These are phyloP conservation scores for Homarus gammarus DNA, from an alignment of 2,888 invertebrate species.

Conservation along the genomic window DNA sequence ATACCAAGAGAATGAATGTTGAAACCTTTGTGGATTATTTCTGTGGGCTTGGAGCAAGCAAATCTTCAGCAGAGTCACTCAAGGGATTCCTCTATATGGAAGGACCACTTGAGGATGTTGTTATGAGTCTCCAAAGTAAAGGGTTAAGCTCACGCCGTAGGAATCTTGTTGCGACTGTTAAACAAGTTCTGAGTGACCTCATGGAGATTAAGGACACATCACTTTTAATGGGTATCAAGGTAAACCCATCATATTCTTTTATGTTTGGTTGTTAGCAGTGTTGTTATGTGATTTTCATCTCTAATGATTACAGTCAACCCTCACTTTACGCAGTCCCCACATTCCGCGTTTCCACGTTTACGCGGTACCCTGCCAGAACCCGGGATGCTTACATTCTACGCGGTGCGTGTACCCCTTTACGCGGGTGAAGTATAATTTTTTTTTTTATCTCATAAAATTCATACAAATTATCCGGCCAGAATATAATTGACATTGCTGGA, in stretches of 20 bases:
- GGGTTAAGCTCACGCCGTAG: constrained; percentile 53
- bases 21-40: constrained; percentile 41
- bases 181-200: constrained; percentile 34
- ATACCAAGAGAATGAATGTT: constrained; percentile 37
- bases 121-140: constrained; percentile 26
- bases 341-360: too few species aligned
- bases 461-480: too few species aligned
- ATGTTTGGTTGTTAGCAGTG: too few species aligned
- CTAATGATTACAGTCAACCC: too few species aligned
- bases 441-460: too few species aligned
- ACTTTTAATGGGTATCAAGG: constrained; percentile 50
- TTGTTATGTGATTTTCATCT: too few species aligned
- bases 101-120: constrained; percentile 55
- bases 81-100: constrained; percentile 59
- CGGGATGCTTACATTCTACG: too few species aligned
- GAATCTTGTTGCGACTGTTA: constrained; percentile 2
- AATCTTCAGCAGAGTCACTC: constrained; percentile 43
- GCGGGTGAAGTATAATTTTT: too few species aligned
- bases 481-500: too few species aligned
- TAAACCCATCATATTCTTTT: constrained; percentile 1
- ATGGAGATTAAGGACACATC: constrained; percentile 39
- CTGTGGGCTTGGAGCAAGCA: constrained; percentile 25
- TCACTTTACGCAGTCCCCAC: too few species aligned
- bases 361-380: too few species aligned
- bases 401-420: too few species aligned